Conservation (phyloP, 2,888 invertebrate species). For the Aphelenchoides bicaudatus region DNA sequence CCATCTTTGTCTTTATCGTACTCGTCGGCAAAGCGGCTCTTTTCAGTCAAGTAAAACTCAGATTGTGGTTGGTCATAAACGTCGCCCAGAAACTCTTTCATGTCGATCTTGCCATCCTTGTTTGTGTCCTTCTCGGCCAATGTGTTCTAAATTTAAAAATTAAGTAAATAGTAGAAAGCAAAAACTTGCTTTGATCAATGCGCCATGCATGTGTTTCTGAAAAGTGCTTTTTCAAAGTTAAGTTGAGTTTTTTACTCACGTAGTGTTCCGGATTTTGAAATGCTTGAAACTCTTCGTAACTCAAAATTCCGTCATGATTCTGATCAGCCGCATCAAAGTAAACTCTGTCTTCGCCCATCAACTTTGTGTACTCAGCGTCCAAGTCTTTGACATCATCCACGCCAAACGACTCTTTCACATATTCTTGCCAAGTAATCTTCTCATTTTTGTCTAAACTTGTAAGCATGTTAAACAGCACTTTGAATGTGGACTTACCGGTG, state of each 20-base stretch:
- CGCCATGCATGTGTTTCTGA: conserved; percentile 74
- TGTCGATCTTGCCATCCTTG: conserved; percentile 77
- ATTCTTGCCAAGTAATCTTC: conserved; percentile 81
- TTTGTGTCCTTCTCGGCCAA: conserved; percentile 80
- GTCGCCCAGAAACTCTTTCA: conserved; percentile 78
- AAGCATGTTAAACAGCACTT: conserved; percentile 44
- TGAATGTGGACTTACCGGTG: conserved; percentile 60
- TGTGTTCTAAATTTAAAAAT: conserved; percentile 62
- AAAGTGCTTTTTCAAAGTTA: no score
- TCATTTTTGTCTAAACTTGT: conserved; percentile 77
- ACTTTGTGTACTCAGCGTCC: conserved; percentile 58
- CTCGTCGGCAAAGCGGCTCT: conserved; percentile 74
- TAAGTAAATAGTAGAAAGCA: not conserved
- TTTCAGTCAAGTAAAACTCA: conserved; percentile 44
- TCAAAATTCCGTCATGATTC: conserved; percentile 75
- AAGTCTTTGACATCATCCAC: conserved; percentile 65
- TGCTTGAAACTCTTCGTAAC: conserved; percentile 75
- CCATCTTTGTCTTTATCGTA: conserved; percentile 82
- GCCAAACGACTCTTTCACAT: conserved; percentile 81
- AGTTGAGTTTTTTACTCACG: no score
- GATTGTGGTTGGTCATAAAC: conserved; percentile 40
- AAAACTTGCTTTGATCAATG: conserved; percentile 67
- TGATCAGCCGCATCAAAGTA: conserved; percentile 77
- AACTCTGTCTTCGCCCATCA: conserved; percentile 73
- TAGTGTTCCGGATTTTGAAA: conserved; percentile 93